phyloP scores from a whole-genome alignment of 1,140 invertebrate genomes.

The Palaemon carinicauda region DNA sequence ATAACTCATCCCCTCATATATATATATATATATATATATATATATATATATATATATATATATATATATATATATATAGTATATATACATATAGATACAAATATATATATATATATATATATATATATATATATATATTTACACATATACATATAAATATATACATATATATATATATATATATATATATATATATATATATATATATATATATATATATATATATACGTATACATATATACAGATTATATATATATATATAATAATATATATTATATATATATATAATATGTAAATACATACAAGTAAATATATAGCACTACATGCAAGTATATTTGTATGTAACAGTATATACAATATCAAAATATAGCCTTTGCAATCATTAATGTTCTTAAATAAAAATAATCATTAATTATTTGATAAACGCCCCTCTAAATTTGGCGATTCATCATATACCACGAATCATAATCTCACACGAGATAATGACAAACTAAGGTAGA shows the following conservation, averaged over 20 bases:
- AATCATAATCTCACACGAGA: too few relatives aligned
- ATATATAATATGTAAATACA: constrained; percentile 29
- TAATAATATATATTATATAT: constrained; percentile 8
- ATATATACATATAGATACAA: constrained; percentile 19
- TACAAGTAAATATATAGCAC: not conserved
- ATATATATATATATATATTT: constrained; percentile 27
- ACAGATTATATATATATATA: constrained; percentile 19
- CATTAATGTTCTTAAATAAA: too few relatives aligned
- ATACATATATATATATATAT: constrained; percentile 21
- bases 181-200: constrained; percentile 23
- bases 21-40: not conserved
- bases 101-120: constrained; percentile 31
- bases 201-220: constrained; percentile 19
- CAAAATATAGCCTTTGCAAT: too few relatives aligned
- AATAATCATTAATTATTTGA: too few relatives aligned
- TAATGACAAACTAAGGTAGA: too few relatives aligned
- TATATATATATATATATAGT: constrained; percentile 21
- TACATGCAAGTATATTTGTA: not conserved
- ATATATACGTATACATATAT: constrained; percentile 25
- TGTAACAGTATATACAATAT: not conserved
- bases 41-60: not conserved
- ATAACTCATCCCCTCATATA: not conserved
- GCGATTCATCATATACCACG: too few relatives aligned
- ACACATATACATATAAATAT: constrained; percentile 22
- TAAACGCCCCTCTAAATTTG: too few relatives aligned